These are phyloP conservation scores for Brenthis ino DNA, from an alignment of 2,888 invertebrate genomes.

Conservation along the genomic window DNA sequence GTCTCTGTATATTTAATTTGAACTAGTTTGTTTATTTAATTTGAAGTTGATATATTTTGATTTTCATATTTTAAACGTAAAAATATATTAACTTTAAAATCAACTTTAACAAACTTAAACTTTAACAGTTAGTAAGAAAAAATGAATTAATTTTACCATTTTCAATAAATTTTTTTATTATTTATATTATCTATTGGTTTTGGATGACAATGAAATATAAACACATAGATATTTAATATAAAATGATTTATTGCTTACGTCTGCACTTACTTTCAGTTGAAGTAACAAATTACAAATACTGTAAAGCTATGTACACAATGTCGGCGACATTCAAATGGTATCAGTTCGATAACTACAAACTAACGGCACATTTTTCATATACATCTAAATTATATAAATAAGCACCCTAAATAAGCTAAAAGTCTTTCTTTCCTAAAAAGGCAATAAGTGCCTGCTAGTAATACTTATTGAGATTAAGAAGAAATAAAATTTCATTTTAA, in stretches of 20 bases:
- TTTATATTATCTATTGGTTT: slow-evolving; percentile 23
- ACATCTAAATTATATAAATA: slow-evolving; percentile 66
- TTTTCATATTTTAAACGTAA: too few species aligned
- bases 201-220: slow-evolving; percentile 52
- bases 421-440: slow-evolving; percentile 76
- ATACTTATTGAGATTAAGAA: slow-evolving; percentile 64
- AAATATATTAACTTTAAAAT: too few species aligned
- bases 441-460: slow-evolving; percentile 65
- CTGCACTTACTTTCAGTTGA: slow-evolving; percentile 60
- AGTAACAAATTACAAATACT: slow-evolving; percentile 49
- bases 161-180: too few species aligned
- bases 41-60: too few species aligned
- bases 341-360: slow-evolving; percentile 68
- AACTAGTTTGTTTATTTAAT: too few species aligned
- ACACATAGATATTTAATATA: slow-evolving; percentile 48
- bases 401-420: slow-evolving; percentile 68
- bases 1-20: too few species aligned
- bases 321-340: slow-evolving; percentile 47
- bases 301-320: slow-evolving; percentile 41
- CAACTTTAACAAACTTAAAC: too few species aligned
- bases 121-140: too few species aligned
- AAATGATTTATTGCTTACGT: slow-evolving; percentile 58
- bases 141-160: too few species aligned
- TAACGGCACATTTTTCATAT: slow-evolving; percentile 64
- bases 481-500: slow-evolving; percentile 34